Evolutionary conservation across 2,888 invertebrate genomes (phyloP).

Genomic region (Agrypnus murinus): DNA sequence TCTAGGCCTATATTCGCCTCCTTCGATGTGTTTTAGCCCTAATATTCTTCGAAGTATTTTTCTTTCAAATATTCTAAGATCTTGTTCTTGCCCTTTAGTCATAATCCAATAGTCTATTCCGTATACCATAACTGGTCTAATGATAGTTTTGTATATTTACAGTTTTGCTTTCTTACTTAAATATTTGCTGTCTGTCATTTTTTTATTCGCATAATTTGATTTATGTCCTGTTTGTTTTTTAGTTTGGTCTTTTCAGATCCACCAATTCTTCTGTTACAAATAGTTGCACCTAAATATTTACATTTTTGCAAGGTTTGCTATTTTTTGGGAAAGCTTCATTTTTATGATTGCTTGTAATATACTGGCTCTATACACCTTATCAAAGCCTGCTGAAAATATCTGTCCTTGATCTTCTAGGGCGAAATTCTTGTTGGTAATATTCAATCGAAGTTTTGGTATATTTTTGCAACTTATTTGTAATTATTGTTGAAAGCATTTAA

Average conservation of each 20-base stretch:
- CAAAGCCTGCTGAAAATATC: too few relatives aligned
- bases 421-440: too few relatives aligned
- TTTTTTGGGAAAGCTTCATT: too few relatives aligned
- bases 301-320: too few relatives aligned
- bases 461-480: too few relatives aligned
- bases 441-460: too few relatives aligned
- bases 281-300: slow-evolving; percentile 11
- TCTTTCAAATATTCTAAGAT: slow-evolving; percentile 30
- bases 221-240: background rate
- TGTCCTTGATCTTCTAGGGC: too few relatives aligned
- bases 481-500: too few relatives aligned
- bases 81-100: slow-evolving; percentile 27
- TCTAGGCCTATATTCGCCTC: slow-evolving; percentile 11
- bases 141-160: slow-evolving; percentile 23
- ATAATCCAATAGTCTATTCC: slow-evolving; percentile 13
- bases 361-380: too few relatives aligned
- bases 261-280: background rate
- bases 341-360: too few relatives aligned
- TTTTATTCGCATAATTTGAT: slow-evolving; percentile 20
- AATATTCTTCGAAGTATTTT: slow-evolving; percentile 31
- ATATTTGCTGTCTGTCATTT: background rate
- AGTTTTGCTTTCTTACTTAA: slow-evolving; percentile 8
- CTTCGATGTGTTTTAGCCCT: slow-evolving; percentile 21
- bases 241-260: background rate
- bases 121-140: slow-evolving; percentile 19